Evolutionary conservation across 2,113 vertebrate genomes (phyloP), one percentile per base, ranked within the genome.

Genomic region (Etheostoma cragini): DNA sequence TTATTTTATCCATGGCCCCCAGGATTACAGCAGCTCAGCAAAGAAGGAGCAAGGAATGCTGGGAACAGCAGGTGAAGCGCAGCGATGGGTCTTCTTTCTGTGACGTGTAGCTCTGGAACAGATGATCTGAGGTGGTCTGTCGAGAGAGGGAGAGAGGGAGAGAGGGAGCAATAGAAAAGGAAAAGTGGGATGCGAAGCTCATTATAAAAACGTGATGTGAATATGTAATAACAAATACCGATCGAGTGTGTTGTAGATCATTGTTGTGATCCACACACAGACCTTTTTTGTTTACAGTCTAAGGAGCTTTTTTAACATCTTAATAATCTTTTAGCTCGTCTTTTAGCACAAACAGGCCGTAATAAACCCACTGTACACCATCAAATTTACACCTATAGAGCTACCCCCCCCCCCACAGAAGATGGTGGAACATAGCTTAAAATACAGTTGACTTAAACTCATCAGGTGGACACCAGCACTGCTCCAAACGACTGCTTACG

Each of bases 41-140:
- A 61, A 77, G 82, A 85, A 84, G 72, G 78, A 85, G 70, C 49
- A 21, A 61, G 79, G 82, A 85, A 84, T 75, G 78, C 81, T 68
- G 77, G 80, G 62, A 82, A 85, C 68, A 88, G 79, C 91, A 90
- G 88, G 87, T 91, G 87, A 92, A 78, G 76, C 72, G 66, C 60
- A 2, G 21, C 63, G 72, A 83, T 53, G 50, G 67, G 15, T 35
- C 53, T 66, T 72, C 54, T 82, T 86, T 88, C 80, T 69, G 8
- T 92, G 80, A 89, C 62, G 47, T 80, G 42, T 7, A 19, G 33
- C 50, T 42, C 57, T 58, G 24, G 78, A 60, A 30, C 22, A 80
- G 66, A 15, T 13, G n/a, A 52, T 3, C 63, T 53, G 72, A 52
- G 21, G 67, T 26, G 62, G 14, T 22, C 10, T 19, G 22, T 3